phyloP scores from a whole-genome alignment of 2,113 vertebrate species.

The Malaclemys terrapin region DNA sequence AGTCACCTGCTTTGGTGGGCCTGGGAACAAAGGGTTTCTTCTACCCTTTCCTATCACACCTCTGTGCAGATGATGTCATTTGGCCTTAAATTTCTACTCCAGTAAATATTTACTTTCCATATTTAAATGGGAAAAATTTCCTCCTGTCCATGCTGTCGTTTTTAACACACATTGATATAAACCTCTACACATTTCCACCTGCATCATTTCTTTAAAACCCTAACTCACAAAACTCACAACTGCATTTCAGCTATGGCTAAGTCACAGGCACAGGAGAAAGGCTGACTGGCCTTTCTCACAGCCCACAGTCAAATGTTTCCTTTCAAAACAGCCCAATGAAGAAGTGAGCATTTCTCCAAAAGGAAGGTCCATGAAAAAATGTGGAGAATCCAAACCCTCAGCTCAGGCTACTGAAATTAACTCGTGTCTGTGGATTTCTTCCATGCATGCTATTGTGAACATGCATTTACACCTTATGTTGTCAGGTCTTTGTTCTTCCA shows the following conservation, averaged over 20 bases:
- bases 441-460: neutral
- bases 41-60: neutral
- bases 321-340: neutral
- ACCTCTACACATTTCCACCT: neutral
- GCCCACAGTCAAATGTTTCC: neutral
- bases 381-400: neutral
- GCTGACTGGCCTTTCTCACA: neutral
- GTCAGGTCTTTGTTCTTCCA: neutral
- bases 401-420: neutral
- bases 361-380: neutral
- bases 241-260: neutral
- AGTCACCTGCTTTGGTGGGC: neutral
- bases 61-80: neutral
- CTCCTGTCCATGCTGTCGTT: accelerated
- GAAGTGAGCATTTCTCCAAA: neutral
- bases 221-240: neutral
- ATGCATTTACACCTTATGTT: neutral
- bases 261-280: neutral
- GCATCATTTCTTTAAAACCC: neutral
- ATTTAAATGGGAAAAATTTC: accelerated
- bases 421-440: accelerated
- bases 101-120: neutral
- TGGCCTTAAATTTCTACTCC: neutral
- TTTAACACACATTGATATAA: neutral
- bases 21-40: neutral